Percentiles rank a stretch among this genome's conserved stretches.
These are phyloP conservation scores for Lepilemur ruficaudatus DNA, from an alignment of 2,797 vertebrate genomes.

Conservation along the genomic window DNA sequence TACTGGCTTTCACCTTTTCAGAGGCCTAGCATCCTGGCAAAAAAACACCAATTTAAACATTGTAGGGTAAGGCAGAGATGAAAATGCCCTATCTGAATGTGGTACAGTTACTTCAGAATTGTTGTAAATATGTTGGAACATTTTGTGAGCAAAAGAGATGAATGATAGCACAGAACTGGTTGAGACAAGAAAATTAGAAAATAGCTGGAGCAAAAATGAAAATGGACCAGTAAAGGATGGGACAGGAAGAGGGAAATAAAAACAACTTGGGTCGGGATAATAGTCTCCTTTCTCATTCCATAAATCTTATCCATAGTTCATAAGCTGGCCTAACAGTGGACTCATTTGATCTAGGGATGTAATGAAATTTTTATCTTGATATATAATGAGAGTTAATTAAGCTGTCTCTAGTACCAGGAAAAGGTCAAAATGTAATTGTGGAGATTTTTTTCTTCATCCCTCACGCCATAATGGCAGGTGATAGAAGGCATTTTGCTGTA, in stretches of 20 bases:
- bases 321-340: conserved; percentile 75
- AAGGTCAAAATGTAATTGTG: conserved; percentile 80
- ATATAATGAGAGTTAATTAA: conserved; percentile 83
- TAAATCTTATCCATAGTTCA: conserved; percentile 73
- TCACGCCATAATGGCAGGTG: conserved; percentile 75
- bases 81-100: conserved; percentile 23
- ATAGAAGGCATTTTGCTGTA: conserved; percentile 62
- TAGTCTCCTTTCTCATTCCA: conserved; percentile 31
- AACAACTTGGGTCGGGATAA: conserved; percentile 43
- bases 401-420: conserved; percentile 76
- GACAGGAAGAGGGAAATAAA: conserved; percentile 47
- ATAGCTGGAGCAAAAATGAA: conserved; percentile 7
- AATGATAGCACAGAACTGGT: conserved; percentile 6
- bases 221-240: neutral
- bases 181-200: conserved; percentile 33
- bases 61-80: neutral
- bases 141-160: conserved; percentile 44
- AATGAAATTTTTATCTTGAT: conserved; percentile 73
- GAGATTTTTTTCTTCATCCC: conserved; percentile 80
- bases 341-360: conserved; percentile 25
- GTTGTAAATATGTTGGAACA: conserved; percentile 12
- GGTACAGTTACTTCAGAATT: conserved; percentile 27
- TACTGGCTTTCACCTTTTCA: conserved; percentile 31
- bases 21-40: neutral
- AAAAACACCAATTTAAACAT: neutral